These are phyloP conservation scores for Craterocephalus amniculus DNA, from an alignment of 2,797 vertebrate genomes.

Conservation along the genomic window DNA sequence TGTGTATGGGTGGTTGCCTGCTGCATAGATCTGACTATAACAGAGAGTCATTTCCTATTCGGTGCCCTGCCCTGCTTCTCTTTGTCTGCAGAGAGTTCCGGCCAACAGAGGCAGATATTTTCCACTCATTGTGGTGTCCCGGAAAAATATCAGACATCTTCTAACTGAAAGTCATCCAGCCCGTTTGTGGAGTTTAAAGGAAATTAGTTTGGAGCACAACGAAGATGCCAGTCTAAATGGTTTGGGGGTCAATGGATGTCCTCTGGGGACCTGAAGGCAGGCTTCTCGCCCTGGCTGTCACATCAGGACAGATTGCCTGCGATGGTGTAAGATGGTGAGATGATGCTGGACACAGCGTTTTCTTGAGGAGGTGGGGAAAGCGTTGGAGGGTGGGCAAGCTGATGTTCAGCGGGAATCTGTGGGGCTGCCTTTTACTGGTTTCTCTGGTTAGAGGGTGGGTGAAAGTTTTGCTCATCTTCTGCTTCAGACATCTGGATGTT, in stretches of 20 bases:
- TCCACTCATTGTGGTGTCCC: slow-evolving; percentile 22
- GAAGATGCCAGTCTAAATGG: slow-evolving; percentile 21
- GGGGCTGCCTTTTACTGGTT: slow-evolving; percentile 31
- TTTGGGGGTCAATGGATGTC: slow-evolving; percentile 31
- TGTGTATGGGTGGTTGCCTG: slow-evolving; percentile 54
- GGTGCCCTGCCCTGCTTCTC: slow-evolving; percentile 55
- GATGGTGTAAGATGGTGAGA: slow-evolving; percentile 54
- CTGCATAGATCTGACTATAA: slow-evolving; percentile 53
- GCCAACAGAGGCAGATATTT: slow-evolving; percentile 26
- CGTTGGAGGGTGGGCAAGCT: slow-evolving; percentile 35
- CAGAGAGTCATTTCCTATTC: slow-evolving; percentile 49
- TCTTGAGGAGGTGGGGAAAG: slow-evolving; percentile 68
- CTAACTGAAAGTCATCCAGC: background rate
- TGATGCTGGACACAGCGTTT: slow-evolving; percentile 42
- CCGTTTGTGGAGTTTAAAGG: slow-evolving; percentile 5
- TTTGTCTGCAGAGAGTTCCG: slow-evolving; percentile 33
- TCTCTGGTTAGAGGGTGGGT: slow-evolving; percentile 27
- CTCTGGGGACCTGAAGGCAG: slow-evolving; percentile 41
- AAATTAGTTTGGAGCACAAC: background rate
- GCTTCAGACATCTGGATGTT: slow-evolving; percentile 24
- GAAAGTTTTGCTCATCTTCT: slow-evolving; percentile 12
- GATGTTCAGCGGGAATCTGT: slow-evolving; percentile 14
- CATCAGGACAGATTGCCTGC: slow-evolving; percentile 27
- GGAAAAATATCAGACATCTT: slow-evolving; percentile 17
- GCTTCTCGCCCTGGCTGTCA: slow-evolving; percentile 38